Conservation (phyloP, 2,888 invertebrate species). For the Cheilosia impressa region DNA sequence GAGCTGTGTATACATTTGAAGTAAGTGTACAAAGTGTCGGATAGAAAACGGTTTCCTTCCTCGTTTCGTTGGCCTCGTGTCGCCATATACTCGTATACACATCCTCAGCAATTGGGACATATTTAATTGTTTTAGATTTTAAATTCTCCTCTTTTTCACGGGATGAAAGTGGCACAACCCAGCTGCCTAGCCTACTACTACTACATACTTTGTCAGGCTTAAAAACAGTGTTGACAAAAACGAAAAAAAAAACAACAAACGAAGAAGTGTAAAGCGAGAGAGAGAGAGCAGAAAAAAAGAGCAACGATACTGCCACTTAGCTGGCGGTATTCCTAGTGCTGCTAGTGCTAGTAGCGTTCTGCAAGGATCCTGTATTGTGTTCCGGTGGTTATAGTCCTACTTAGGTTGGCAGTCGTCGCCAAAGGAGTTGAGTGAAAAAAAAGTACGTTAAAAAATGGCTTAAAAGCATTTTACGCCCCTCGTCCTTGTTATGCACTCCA, state of each 20-base stretch:
- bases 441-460: slow-evolving; percentile 41
- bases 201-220: slow-evolving; percentile 2
- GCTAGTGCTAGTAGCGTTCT: slow-evolving; percentile 30
- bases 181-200: slow-evolving; percentile 21
- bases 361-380: slow-evolving; percentile 67
- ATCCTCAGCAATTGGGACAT: slow-evolving; percentile 57
- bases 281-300: slow-evolving; percentile 51
- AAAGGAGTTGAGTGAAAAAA: slow-evolving; percentile 39
- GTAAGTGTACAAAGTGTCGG: slow-evolving; percentile 49
- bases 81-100: slow-evolving; percentile 17
- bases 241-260: slow-evolving; percentile 19
- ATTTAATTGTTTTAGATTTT: slow-evolving; percentile 72
- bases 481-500: slow-evolving; percentile 69
- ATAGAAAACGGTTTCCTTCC: slow-evolving; percentile 46
- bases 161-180: slow-evolving; percentile 54
- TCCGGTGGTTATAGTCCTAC: slow-evolving; percentile 70
- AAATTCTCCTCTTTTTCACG: slow-evolving; percentile 48
- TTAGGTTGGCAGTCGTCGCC: slow-evolving; percentile 58
- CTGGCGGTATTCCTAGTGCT: slow-evolving; percentile 46
- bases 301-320: slow-evolving; percentile 67
- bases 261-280: not conserved
- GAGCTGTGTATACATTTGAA: slow-evolving; percentile 53
- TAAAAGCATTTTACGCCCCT: slow-evolving; percentile 68
- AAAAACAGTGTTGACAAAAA: slow-evolving; percentile 34
- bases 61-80: not conserved